Percentiles rank a stretch among this genome's conserved stretches.
Conservation (phyloP, 2,113 vertebrate species). For the Thymallus thymallus region DNA sequence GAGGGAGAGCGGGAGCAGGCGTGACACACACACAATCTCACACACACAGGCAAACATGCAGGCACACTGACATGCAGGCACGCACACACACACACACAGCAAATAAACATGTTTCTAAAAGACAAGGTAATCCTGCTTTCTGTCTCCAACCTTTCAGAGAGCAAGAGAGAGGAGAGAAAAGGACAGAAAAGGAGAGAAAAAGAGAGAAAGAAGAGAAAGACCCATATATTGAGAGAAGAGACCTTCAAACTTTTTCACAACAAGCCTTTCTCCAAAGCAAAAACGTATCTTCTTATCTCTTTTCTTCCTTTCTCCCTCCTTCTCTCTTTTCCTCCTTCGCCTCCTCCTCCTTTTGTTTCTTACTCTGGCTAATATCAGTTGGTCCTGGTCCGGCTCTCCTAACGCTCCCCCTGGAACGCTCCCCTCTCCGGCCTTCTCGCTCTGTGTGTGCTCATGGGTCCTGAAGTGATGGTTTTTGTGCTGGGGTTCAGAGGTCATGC, state of each 20-base stretch:
- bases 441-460: conserved; percentile 68
- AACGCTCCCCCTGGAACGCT: conserved; percentile 49
- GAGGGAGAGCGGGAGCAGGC: too few species aligned
- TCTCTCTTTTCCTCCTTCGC: too few species aligned
- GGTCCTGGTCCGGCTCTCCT: background rate
- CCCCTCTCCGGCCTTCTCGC: conserved; percentile 52
- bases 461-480: conserved; percentile 76
- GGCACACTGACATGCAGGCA: too few species aligned
- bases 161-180: too few species aligned
- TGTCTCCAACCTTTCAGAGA: too few species aligned
- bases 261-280: conserved; percentile 50
- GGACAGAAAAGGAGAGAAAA: too few species aligned
- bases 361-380: conserved; percentile 63
- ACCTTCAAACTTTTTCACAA: conserved; percentile 64
- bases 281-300: conserved; percentile 35
- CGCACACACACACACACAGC: too few species aligned
- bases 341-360: conserved; percentile 48
- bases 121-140: too few species aligned
- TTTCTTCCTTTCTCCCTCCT: conserved; percentile 1
- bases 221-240: conserved; percentile 41
- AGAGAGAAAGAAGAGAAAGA: too few species aligned
- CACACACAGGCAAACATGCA: too few species aligned
- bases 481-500: conserved; percentile 69
- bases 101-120: too few species aligned
- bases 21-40: too few species aligned